Percentiles rank a stretch among this genome's conserved stretches.
These are phyloP conservation scores for Forbesichthys papilliferus DNA, from an alignment of 2,113 vertebrate genomes.

Conservation along the genomic window DNA sequence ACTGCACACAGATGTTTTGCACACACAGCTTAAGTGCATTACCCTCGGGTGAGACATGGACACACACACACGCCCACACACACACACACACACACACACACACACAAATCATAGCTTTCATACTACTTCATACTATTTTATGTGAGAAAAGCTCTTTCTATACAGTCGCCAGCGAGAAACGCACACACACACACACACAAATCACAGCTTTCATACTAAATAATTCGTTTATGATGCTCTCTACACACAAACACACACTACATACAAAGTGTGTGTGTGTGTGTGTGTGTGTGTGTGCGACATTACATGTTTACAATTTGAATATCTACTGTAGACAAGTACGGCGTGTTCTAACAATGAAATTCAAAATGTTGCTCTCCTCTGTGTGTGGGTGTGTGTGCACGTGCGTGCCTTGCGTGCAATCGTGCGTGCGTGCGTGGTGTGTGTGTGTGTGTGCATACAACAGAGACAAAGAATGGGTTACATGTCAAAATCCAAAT, in stretches of 20 bases:
- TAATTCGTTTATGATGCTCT: not conserved
- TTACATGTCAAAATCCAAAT: constrained; percentile 13
- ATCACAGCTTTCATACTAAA: not conserved
- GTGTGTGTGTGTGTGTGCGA: too few relatives aligned
- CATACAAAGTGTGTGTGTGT: too few relatives aligned
- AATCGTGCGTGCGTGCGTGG: not conserved
- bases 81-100: not conserved
- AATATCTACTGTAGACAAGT: too few relatives aligned
- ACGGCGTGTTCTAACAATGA: too few relatives aligned
- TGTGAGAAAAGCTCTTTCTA: too few relatives aligned
- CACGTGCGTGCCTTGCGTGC: too few relatives aligned
- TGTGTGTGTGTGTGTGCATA: not conserved
- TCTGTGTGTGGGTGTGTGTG: too few relatives aligned
- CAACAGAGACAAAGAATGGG: not conserved
- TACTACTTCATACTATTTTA: too few relatives aligned
- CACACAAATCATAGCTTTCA: too few relatives aligned
- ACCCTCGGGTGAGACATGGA: constrained; percentile 70
- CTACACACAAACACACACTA: constrained; percentile 10
- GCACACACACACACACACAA: constrained; percentile 19
- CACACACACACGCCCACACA: constrained; percentile 41
- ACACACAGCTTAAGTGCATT: constrained; percentile 78
- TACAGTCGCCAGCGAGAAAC: not conserved
- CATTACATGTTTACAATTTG: too few relatives aligned
- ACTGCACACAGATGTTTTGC: constrained; percentile 79
- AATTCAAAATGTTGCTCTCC: too few relatives aligned